Conservation (phyloP, 1,140 invertebrate species). For the Drosophila kanapiae region DNA sequence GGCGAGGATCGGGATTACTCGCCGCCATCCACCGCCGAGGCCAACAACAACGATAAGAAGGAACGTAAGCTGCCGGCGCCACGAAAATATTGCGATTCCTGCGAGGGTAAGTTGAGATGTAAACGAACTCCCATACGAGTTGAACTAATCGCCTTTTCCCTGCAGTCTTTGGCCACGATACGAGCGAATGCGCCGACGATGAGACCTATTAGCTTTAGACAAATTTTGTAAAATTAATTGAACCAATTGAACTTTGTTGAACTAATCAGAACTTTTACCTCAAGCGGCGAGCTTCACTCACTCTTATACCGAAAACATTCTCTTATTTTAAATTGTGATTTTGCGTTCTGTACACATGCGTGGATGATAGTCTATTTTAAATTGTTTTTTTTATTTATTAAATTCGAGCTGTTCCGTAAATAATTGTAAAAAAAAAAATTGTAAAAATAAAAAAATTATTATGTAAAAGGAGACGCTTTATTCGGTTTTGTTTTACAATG, state of each 20-base stretch:
- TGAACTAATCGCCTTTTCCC: conserved; percentile 34
- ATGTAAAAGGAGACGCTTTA: conserved; percentile 26
- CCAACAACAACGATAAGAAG: conserved; percentile 85
- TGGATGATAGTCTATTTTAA: conserved; percentile 57
- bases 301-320: conserved; percentile 24
- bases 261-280: conserved; percentile 57
- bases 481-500: conserved; percentile 6
- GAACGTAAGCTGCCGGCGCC: conserved; percentile 86
- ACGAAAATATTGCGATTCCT: conserved; percentile 95
- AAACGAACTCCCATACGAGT: not conserved
- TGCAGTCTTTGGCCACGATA: conserved; percentile 93
- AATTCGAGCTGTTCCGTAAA: conserved; percentile 70
- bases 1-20: conserved; percentile 87
- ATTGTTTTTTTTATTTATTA: conserved; percentile 68
- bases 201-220: conserved; percentile 90
- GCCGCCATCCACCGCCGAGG: conserved; percentile 75
- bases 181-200: conserved; percentile 92
- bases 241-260: conserved; percentile 23
- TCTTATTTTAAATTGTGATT: conserved; percentile 53
- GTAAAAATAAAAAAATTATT: conserved; percentile 41
- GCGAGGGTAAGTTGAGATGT: conserved; percentile 90
- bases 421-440: conserved; percentile 65
- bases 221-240: conserved; percentile 22
- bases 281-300: conserved; percentile 24
- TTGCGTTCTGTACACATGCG: conserved; percentile 31